Evolutionary conservation across 2,113 vertebrate species (phyloP).

Genomic region (Protobothrops mucrosquamatus): DNA sequence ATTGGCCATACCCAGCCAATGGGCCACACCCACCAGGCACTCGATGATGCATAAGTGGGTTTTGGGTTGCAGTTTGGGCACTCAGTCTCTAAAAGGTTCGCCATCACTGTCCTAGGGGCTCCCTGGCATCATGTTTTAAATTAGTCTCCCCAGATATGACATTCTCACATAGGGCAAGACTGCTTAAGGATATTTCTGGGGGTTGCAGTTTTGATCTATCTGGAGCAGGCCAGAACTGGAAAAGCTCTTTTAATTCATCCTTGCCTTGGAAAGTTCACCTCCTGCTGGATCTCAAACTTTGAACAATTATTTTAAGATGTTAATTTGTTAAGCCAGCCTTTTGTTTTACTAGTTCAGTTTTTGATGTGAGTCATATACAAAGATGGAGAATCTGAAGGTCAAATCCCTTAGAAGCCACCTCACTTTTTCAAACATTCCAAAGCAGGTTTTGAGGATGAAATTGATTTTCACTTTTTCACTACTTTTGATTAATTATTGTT

Average conservation of each 20-base stretch:
- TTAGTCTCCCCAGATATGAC: background rate
- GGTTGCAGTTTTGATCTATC: background rate
- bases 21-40: too few species aligned
- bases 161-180: background rate
- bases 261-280: background rate
- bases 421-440: background rate
- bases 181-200: background rate
- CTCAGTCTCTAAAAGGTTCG: too few species aligned
- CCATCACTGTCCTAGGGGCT: too few species aligned
- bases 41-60: too few species aligned
- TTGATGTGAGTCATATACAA: background rate
- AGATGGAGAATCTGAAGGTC: slow-evolving; percentile 6
- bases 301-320: background rate
- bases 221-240: background rate
- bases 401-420: slow-evolving; percentile 21
- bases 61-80: too few species aligned
- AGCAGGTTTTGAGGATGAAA: background rate
- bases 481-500: slow-evolving; percentile 16
- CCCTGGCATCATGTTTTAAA: background rate
- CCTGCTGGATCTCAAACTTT: background rate
- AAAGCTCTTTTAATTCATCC: background rate
- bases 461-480: slow-evolving; percentile 9
- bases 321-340: background rate
- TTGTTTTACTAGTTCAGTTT: background rate
- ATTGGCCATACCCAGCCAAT: too few species aligned